These are phyloP conservation scores for Euzophera pinguis DNA, from an alignment of 2,888 invertebrate species.

Conservation along the genomic window DNA sequence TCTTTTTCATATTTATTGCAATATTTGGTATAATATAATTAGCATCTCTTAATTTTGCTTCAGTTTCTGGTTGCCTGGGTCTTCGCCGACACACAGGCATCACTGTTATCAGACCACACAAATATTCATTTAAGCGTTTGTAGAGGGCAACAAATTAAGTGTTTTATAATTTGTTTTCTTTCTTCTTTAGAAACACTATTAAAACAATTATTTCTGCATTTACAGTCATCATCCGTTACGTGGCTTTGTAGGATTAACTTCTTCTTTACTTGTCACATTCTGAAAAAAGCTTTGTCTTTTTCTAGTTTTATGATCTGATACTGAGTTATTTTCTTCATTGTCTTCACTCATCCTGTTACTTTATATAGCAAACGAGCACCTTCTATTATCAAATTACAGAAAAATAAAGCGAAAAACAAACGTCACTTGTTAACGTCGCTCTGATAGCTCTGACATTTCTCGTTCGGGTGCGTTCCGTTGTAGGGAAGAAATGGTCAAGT, in stretches of 20 bases:
- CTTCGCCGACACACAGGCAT: constrained; percentile 3
- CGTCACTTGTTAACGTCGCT: constrained; percentile 1
- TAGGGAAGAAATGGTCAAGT: constrained; percentile 2
- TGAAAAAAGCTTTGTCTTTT: not conserved
- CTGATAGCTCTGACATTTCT: not conserved
- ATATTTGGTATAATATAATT: not conserved
- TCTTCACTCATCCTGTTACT: not conserved
- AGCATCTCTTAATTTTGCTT: constrained; percentile 2
- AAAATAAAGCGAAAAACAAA: constrained; percentile 1
- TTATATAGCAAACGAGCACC: not conserved
- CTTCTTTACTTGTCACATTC: not conserved
- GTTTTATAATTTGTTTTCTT: not conserved
- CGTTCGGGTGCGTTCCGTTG: not conserved
- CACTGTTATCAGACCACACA: constrained; percentile 3
- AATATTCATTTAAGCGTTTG: not conserved
- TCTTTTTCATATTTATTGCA: not conserved
- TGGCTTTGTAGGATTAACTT: constrained; percentile 1
- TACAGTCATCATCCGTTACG: constrained; percentile 1
- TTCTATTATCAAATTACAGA: not conserved
- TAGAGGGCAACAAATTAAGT: not conserved
- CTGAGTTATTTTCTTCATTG: not conserved
- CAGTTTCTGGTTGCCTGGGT: not conserved
- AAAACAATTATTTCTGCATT: constrained; percentile 1
- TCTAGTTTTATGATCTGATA: not conserved
- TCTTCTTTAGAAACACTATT: not conserved